Percentiles rank a stretch among this genome's conserved stretches.
phyloP scores from a whole-genome alignment of 2,113 vertebrate genomes.

The Malurus cyaneus region DNA sequence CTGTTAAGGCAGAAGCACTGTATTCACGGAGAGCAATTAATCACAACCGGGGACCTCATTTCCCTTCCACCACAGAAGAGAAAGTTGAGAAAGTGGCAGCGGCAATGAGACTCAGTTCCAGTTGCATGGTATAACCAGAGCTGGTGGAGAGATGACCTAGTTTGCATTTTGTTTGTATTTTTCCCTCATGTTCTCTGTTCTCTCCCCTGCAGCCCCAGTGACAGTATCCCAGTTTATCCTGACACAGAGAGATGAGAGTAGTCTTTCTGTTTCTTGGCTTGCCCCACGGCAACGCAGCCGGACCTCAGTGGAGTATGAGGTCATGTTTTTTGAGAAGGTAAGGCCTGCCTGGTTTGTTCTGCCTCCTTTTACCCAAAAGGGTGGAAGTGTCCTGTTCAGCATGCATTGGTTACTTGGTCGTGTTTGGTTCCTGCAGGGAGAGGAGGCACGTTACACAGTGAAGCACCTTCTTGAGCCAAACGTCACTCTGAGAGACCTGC shows the following conservation, averaged over 20 bases:
- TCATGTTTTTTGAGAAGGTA: conserved; percentile 72
- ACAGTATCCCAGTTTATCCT: conserved; percentile 18
- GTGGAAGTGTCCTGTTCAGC: not conserved
- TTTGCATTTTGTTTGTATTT: not conserved
- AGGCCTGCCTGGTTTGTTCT: not conserved
- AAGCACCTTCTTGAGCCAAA: conserved; percentile 70
- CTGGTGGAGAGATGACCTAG: not conserved
- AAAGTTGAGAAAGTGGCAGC: conserved; percentile 13
- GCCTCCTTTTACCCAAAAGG: not conserved
- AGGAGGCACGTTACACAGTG: conserved; percentile 75
- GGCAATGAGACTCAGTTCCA: conserved; percentile 31
- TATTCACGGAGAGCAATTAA: not conserved
- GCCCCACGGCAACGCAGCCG: conserved; percentile 53
- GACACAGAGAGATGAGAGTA: conserved; percentile 59
- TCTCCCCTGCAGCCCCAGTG: conserved; percentile 41
- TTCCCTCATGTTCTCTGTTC: not conserved
- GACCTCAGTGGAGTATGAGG: conserved; percentile 61
- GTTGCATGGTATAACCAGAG: not conserved
- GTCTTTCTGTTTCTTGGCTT: conserved; percentile 68
- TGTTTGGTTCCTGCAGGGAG: conserved; percentile 55
- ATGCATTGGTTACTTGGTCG: not conserved
- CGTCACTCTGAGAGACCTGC: conserved; percentile 73
- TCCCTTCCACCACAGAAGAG: not conserved
- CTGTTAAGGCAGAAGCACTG: not conserved
- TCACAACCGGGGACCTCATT: not conserved